phyloP scores from a whole-genome alignment of 2,797 vertebrate genomes.

The Cyclopterus lumpus region DNA sequence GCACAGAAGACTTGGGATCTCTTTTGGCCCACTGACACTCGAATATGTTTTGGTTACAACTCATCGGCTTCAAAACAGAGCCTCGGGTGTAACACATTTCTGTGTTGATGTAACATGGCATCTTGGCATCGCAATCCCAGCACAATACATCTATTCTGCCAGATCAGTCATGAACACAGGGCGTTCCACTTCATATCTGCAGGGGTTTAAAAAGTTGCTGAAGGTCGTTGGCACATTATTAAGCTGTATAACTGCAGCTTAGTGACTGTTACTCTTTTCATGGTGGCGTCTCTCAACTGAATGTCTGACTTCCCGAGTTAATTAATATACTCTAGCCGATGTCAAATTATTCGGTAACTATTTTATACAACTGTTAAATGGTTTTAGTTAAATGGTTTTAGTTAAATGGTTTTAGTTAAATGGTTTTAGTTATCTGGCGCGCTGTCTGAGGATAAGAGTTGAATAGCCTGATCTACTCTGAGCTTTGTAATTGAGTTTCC shows the following conservation, averaged over 20 bases:
- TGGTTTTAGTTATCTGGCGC: neutral
- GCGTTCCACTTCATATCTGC: neutral
- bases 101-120: neutral
- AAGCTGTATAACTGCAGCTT: neutral
- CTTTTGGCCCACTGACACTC: neutral
- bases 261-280: neutral
- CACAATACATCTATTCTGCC: neutral
- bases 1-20: neutral
- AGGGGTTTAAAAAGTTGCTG: neutral
- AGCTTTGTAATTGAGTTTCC: neutral
- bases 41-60: conserved; percentile 4
- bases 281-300: neutral
- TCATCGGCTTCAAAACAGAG: neutral
- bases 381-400: too few relatives aligned
- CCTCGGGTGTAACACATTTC: conserved; percentile 1
- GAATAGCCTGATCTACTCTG: neutral
- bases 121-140: neutral
- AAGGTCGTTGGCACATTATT: neutral
- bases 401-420: neutral
- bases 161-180: conserved; percentile 1
- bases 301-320: neutral
- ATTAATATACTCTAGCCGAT: neutral
- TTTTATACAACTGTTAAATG: neutral
- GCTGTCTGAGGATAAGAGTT: too few relatives aligned
- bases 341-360: neutral